Base-by-base conservation (phyloP, 2,888 invertebrate genomes). In the Hemicrepidius hirtus region DNA sequence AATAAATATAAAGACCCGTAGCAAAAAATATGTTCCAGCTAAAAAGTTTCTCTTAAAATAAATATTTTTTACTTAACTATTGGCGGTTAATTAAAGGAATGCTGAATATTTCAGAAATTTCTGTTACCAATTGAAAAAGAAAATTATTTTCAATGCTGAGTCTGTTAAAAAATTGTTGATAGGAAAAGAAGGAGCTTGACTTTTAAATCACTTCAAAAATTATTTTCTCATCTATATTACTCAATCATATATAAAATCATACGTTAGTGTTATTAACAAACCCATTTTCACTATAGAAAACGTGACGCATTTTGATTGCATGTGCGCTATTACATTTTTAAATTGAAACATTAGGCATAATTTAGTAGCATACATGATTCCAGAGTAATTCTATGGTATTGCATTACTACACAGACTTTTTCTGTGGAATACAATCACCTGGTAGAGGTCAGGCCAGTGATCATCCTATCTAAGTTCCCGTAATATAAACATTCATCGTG, bases 341-440 rank as follows among this genome's bases (percentile, higher is more conserved):
- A 57, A 69, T 44, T 62, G 55, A 63, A 41, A 63, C 62, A 69
- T 69, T 69, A 63, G 55, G 44, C 41, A 63, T 69, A 69, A 69
- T 69, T 69, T 69, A 69, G 69, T 63, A 63, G 55, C 69, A 69
- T 69, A 63, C 63, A 69, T 69, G 69, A 63, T 63, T 44, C 32
- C 53, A 44, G 37, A 32, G 20, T 69, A 69, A 69, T 69, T 63
- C 28, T 35, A 50, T 50, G 24, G 63, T 63, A 68, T 68, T 60
- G 60, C 21, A 49, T 68, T 60, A 60, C 35, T 60, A 60, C 35
- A 28, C n/a, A 49, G 28, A 24, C 50, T 60, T 32, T 67, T 59
- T 41, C 68, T 37, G n/a, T 21, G 46, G 12, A 50, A 62, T 35
- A 35, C 57, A 62, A 62, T 62, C 68, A 24, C 40, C 13, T 21